Base-by-base conservation (phyloP, 2,888 invertebrate genomes). In the Eilema caniola region DNA sequence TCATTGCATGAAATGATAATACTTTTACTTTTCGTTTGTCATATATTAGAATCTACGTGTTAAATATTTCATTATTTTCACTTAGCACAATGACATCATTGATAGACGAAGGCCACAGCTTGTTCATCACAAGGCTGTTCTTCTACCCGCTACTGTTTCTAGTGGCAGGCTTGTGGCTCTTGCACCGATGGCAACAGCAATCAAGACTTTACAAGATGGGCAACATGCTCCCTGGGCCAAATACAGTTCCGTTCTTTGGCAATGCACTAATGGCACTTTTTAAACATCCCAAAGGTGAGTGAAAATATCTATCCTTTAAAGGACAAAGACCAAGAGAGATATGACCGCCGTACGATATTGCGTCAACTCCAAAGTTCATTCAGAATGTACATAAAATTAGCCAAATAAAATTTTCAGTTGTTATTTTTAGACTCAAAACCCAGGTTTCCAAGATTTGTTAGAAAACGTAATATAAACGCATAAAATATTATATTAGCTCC, bases 141-240 rank as follows among this genome's bases (percentile, higher is more conserved):
- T 88, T 89, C 76, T 92, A 90, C 67, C 86, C 90, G 2, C 82
- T 93, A 28, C 74, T 92, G 10, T 73, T 89, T 14, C 28, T 90
- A 11, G 85, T 86, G 0, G 82, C 90, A 0, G 80, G 75, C 0
- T 79, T 92, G 25, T 93, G 93, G 91, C 66, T 94, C 3, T 72
- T 92, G 23, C 90, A 95, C 81, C 88, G 94, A 90, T 95, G 95
- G 95, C 95, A 95, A 75, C 93, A 94, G 66, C 94, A 94, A 74
- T 90, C 94, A 0, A 90, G 92, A 25, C 82, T 97, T 80, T 90
- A 95, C 75, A 96, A 96, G 82, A 86, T 98, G 81, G 97, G 97
- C 0, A 96, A 96, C 67, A 96, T 96, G 83, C 90, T 98, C n/a
- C 98, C 98, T 0, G 97, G 97, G 60, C 98, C 98, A 0, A 82